These are phyloP conservation scores for Hydrolagus colliei DNA, from an alignment of 2,797 vertebrate species.

Conservation along the genomic window DNA sequence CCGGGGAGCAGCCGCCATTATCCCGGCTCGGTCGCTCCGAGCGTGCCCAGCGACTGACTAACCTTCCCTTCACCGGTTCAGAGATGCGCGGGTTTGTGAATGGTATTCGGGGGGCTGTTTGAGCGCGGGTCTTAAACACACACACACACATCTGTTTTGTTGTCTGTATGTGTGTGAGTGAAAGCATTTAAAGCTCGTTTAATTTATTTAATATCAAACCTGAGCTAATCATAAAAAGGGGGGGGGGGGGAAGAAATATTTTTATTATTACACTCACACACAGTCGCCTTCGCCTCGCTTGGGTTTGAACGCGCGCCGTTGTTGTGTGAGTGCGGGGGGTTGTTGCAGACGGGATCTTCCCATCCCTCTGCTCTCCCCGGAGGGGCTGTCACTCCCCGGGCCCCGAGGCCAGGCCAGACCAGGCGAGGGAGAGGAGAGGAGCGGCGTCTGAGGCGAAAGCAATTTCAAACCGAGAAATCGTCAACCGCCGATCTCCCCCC, in stretches of 20 bases:
- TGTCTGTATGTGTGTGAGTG: neutral
- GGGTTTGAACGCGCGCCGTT: constrained; percentile 34
- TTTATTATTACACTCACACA: constrained; percentile 36
- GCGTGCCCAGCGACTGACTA: neutral
- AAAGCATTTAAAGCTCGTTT: constrained; percentile 11
- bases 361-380: constrained; percentile 33
- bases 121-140: neutral
- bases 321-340: constrained; percentile 33
- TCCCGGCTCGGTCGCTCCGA: neutral
- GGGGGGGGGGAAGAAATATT: constrained; percentile 35
- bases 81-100: neutral
- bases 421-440: constrained; percentile 32
- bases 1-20: neutral
- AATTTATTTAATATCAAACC: constrained; percentile 31
- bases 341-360: constrained; percentile 41
- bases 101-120: neutral
- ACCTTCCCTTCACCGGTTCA: no score
- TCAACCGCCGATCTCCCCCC: neutral
- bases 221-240: constrained; percentile 37
- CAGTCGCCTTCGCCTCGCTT: constrained; percentile 33
- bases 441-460: constrained; percentile 3
- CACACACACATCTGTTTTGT: no score
- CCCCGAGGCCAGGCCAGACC: constrained; percentile 39
- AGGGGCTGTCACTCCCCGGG: constrained; percentile 38
- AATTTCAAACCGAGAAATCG: no score